phyloP scores from a whole-genome alignment of 1,140 invertebrate genomes.

The Ceratoteleas bidentatus region DNA sequence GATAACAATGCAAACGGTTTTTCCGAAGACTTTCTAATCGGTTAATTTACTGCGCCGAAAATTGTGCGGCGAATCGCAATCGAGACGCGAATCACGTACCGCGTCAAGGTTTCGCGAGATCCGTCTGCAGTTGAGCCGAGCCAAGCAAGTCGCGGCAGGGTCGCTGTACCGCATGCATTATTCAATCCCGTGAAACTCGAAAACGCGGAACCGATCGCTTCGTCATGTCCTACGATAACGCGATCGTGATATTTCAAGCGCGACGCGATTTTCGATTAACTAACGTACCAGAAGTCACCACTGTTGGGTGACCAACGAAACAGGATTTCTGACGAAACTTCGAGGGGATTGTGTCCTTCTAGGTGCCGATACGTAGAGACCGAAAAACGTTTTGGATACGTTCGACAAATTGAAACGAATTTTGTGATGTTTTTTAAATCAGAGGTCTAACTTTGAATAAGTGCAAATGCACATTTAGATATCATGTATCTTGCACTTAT shows the following conservation, averaged over 20 bases:
- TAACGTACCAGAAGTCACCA: constrained; percentile 1
- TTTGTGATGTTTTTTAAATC: no score
- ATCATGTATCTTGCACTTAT: no score
- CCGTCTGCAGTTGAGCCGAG: constrained; percentile 11
- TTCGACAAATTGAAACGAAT: no score
- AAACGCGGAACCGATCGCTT: constrained; percentile 56
- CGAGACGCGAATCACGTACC: constrained; percentile 36
- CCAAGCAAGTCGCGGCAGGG: constrained; percentile 56
- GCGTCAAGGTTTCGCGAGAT: constrained; percentile 52
- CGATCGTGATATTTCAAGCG: constrained; percentile 31
- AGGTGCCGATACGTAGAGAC: no score
- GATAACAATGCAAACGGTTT: not conserved
- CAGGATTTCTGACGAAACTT: not conserved
- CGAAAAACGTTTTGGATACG: no score
- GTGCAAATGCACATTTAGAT: no score
- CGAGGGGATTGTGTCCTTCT: no score
- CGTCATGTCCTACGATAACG: constrained; percentile 34
- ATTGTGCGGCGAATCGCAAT: constrained; percentile 22
- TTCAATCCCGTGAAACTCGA: constrained; percentile 53
- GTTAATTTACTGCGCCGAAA: constrained; percentile 21
- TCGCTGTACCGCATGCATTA: constrained; percentile 59
- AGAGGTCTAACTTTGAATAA: no score
- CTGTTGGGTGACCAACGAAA: constrained; percentile 4
- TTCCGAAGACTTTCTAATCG: constrained; percentile 24
- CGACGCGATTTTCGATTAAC: constrained; percentile 25